These are phyloP conservation scores for Idaea dimidiata DNA, from an alignment of 2,888 invertebrate species.

Conservation along the genomic window DNA sequence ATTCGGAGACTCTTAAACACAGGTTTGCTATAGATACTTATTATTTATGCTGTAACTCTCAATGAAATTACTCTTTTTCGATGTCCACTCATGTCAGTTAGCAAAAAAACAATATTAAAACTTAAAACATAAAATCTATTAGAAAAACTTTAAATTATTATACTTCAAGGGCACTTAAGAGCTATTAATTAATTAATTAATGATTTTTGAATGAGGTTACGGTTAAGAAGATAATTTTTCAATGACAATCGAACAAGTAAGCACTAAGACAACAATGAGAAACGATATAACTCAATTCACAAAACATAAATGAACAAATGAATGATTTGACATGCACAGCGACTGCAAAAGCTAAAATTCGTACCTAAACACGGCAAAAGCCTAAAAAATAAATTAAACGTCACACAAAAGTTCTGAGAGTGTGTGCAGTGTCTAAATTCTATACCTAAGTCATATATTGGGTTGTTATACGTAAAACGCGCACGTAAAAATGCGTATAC, in stretches of 20 bases:
- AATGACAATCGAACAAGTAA: not conserved
- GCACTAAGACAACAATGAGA: not conserved
- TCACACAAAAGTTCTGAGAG: not conserved
- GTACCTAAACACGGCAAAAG: not conserved
- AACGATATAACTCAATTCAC: constrained; percentile 11
- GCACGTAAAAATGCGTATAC: not conserved
- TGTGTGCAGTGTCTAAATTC: not conserved
- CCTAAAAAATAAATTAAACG: not conserved
- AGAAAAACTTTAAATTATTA: not conserved
- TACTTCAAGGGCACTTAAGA: not conserved
- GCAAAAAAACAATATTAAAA: not conserved
- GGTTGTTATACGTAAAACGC: not conserved
- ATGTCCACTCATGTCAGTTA: not conserved
- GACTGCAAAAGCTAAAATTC: constrained; percentile 8
- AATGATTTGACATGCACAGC: constrained; percentile 43
- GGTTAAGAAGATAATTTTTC: not conserved
- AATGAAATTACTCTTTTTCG: not conserved
- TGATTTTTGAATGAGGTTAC: not conserved
- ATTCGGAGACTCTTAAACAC: not conserved
- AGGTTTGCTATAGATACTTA: not conserved
- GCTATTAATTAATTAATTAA: not conserved
- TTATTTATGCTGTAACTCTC: not conserved
- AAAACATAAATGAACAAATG: constrained; percentile 24
- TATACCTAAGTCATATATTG: not conserved
- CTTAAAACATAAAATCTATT: not conserved